Percentiles rank a stretch among this genome's conserved stretches.
Conservation (phyloP, 2,888 invertebrate species). For the Axea sp. region DNA sequence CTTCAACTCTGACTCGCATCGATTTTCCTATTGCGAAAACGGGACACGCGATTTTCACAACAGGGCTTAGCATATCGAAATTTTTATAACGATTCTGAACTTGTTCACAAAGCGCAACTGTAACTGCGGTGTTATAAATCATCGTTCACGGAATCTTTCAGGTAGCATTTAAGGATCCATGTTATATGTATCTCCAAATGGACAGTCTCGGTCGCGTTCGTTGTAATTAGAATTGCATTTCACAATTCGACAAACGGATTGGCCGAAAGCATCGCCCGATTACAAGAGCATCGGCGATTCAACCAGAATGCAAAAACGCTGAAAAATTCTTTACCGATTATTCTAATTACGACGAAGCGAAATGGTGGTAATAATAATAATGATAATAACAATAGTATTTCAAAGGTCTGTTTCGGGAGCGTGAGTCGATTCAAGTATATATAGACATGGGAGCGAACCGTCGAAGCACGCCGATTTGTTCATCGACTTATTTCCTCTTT, state of each 20-base stretch:
- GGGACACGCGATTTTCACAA: neutral
- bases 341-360: constrained; percentile 22
- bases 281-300: too few species aligned
- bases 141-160: constrained; percentile 5
- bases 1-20: neutral
- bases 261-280: too few species aligned
- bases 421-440: constrained; percentile 11
- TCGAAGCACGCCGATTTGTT: constrained; percentile 45
- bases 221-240: constrained; percentile 46
- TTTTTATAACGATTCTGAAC: constrained; percentile 24
- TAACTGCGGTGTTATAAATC: constrained; percentile 18
- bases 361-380: constrained; percentile 6
- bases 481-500: constrained; percentile 59
- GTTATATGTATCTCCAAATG: constrained; percentile 33
- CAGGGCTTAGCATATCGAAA: constrained; percentile 26
- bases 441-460: constrained; percentile 19
- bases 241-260: too few species aligned
- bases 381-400: constrained; percentile 26
- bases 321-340: too few species aligned
- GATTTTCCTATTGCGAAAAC: constrained; percentile 15
- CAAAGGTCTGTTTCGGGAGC: constrained; percentile 6
- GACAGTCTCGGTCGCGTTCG: constrained; percentile 3
- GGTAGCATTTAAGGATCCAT: constrained; percentile 28
- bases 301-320: too few species aligned
- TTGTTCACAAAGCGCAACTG: constrained; percentile 8